Evolutionary conservation across 2,797 vertebrate genomes (phyloP).

Genomic region (Anisognathus igniventris): DNA sequence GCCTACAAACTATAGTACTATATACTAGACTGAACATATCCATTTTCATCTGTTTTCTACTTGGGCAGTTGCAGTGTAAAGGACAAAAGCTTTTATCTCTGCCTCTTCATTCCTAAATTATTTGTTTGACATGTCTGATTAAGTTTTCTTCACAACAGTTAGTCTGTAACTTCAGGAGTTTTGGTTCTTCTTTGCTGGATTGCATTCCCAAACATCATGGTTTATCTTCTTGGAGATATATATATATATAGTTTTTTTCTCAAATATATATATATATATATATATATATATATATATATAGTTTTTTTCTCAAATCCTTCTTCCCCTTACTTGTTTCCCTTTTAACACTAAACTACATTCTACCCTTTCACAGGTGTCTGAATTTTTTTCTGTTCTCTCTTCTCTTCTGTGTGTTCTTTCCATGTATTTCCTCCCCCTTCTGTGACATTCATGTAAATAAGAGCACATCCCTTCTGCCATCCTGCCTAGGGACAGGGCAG

Average conservation of each 20-base stretch:
- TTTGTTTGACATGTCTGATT: background rate
- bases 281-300: background rate
- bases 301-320: background rate
- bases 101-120: background rate
- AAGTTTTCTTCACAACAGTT: background rate
- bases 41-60: background rate
- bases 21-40: background rate
- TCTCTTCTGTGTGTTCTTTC: background rate
- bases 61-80: background rate
- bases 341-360: background rate
- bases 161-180: background rate
- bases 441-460: background rate
- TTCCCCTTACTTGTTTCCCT: background rate
- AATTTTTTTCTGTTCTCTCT: background rate
- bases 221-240: background rate
- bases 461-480: background rate
- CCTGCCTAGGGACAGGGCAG: background rate
- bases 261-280: background rate
- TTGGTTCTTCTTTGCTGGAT: background rate
- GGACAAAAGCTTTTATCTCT: background rate
- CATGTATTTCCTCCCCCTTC: background rate
- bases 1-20: background rate
- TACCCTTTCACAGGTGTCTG: background rate
- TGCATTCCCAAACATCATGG: background rate
- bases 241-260: too few species aligned